Evolutionary conservation across 2,888 invertebrate genomes (phyloP).

Genomic region (Diaprepes abbreviatus): DNA sequence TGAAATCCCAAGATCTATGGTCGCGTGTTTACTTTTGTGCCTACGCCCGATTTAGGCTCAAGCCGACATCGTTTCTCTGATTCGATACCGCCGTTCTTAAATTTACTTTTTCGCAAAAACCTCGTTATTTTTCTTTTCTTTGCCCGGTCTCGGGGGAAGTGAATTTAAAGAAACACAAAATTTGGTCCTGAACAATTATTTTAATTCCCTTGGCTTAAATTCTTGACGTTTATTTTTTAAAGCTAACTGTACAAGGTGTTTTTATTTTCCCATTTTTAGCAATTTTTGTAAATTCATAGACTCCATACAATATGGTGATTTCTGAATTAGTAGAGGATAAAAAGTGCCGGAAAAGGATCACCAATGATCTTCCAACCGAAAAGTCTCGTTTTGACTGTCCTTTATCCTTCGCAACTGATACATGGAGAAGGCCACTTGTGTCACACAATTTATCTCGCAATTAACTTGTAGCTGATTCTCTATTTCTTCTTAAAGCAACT

Average conservation of each 20-base stretch:
- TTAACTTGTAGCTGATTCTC: too few species aligned
- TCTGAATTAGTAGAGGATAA: too few species aligned
- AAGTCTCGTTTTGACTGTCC: too few species aligned
- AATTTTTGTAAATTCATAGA: too few species aligned
- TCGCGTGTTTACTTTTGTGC: slow-evolving; percentile 51
- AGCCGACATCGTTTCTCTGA: slow-evolving; percentile 22
- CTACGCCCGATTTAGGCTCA: slow-evolving; percentile 28
- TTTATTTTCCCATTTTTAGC: too few species aligned
- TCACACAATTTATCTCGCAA: too few species aligned
- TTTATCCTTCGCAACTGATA: too few species aligned
- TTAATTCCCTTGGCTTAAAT: not conserved
- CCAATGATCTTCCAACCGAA: too few species aligned
- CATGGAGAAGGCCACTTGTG: too few species aligned
- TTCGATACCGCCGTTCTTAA: slow-evolving; percentile 13
- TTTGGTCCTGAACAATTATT: slow-evolving; percentile 17
- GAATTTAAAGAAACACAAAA: slow-evolving; percentile 32
- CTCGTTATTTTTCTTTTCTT: slow-evolving; percentile 48
- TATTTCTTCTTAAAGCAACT: too few species aligned
- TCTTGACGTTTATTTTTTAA: not conserved
- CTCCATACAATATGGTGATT: too few species aligned
- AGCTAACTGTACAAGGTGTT: not conserved
- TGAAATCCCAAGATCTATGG: slow-evolving; percentile 59
- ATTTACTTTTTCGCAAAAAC: slow-evolving; percentile 32
- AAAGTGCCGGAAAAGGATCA: too few species aligned
- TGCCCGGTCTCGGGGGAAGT: slow-evolving; percentile 26